These are phyloP conservation scores for Drosophila limbata DNA, from an alignment of 2,888 invertebrate species.

Conservation along the genomic window DNA sequence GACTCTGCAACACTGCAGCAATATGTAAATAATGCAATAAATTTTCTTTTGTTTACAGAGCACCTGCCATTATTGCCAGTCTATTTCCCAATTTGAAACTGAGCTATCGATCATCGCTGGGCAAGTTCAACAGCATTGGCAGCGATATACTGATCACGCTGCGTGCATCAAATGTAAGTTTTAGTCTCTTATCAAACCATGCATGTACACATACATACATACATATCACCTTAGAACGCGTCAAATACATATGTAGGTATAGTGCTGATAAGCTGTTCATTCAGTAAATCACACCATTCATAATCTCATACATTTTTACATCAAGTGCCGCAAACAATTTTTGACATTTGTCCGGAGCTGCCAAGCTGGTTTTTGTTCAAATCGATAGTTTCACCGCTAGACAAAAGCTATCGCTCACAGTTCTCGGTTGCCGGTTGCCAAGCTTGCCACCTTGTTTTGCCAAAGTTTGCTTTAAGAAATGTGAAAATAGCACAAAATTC, in stretches of 20 bases:
- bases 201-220: constrained; percentile 26
- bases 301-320: constrained; percentile 14
- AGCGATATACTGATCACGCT: constrained; percentile 81
- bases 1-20: neutral
- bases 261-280: constrained; percentile 46
- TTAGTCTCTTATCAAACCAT: constrained; percentile 39
- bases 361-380: constrained; percentile 22
- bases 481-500: constrained; percentile 19
- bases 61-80: constrained; percentile 81
- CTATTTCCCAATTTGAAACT: constrained; percentile 83
- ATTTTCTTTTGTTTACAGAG: constrained; percentile 68
- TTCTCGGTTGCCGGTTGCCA: constrained; percentile 36
- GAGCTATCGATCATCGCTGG: constrained; percentile 81
- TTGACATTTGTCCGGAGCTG: constrained; percentile 25
- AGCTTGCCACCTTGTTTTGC: too few species aligned
- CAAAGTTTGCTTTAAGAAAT: constrained; percentile 32
- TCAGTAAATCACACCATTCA: constrained; percentile 36
- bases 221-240: constrained; percentile 45
- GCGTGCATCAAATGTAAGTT: constrained; percentile 75
- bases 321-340: constrained; percentile 4
- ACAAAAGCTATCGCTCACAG: constrained; percentile 23
- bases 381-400: constrained; percentile 25
- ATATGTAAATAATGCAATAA: constrained; percentile 17
- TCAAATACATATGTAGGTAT: neutral
- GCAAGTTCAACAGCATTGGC: constrained; percentile 82